Base-by-base conservation (phyloP, 2,797 vertebrate species). In the Falco naumanni region DNA sequence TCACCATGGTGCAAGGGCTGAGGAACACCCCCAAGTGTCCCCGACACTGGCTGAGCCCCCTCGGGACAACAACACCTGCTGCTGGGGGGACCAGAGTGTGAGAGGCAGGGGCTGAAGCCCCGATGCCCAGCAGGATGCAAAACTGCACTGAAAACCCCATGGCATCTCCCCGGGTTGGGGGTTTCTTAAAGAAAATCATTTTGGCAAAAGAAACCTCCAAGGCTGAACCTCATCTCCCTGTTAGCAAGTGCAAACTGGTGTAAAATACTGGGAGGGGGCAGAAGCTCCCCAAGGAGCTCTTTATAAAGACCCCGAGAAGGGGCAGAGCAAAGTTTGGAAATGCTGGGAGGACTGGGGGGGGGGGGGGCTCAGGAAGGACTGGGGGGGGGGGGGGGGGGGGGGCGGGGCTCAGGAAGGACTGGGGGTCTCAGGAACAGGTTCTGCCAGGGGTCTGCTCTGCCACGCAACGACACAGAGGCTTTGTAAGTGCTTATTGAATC, bases 81-180 rank as follows among this genome's bases (percentile, higher is more conserved):
- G 21, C n/a, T 48, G 47, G 2, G 2, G 56, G 34, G 19, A 39
- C 5, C 37, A 10, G n/a, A 28, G 53, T 3, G 33, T 34, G 34
- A 29, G 43, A 60, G 48, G 3, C 5, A 5, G 13, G 29, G 65
- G 20, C 9, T 3, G 22, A 31, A 80, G 8, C 33, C n/a, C 72
- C 1, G 3, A 5, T 6, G 26, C 31, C 37, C 50, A 2, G 22
- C 0, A 7, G 64, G 50, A 6, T 25, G 50, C 0, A 2, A 43
- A 45, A 69, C 37, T 41, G 43, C 51, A 4, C 29, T 37, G 8
- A 54, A 5, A 5, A 8, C 33, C 5, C 0, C 12, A 3, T 1
- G 2, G 45, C 8, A 2, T 12, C 50, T 18, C 31, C 39, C 7
- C 7, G 1, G 34, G 10, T 8, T 1, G 0, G 18, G 48, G n/a